A percentile compares a stretch with the other conserved stretches of the same genome.
These are phyloP conservation scores for Tenualosa ilisha DNA, from an alignment of 2,797 vertebrate genomes.

Conservation along the genomic window DNA sequence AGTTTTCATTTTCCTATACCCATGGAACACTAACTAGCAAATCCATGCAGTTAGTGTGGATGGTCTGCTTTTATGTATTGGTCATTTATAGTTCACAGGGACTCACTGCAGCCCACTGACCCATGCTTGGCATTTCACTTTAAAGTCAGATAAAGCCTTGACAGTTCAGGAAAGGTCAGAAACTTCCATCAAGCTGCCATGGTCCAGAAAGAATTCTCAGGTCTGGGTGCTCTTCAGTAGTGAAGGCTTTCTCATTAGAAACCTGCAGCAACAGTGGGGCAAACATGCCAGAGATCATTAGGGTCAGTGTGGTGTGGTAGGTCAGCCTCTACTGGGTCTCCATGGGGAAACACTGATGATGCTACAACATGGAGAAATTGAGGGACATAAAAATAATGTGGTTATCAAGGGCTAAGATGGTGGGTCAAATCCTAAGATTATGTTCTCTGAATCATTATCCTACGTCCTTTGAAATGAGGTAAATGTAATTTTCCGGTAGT, in stretches of 20 bases:
- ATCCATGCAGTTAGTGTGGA: neutral
- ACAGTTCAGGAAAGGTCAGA: neutral
- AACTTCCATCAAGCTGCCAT: neutral
- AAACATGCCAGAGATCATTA: neutral
- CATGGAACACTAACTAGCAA: neutral
- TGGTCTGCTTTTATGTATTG: neutral
- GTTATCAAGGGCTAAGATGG: neutral
- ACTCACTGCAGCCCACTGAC: neutral
- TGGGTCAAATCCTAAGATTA: neutral
- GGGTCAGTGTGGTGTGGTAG: neutral
- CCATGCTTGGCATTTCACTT: conserved; percentile 3
- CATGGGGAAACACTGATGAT: neutral
- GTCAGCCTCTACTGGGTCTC: neutral
- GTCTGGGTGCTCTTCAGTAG: neutral
- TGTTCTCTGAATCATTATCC: neutral
- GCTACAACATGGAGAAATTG: neutral
- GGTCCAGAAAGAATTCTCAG: neutral
- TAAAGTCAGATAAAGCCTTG: conserved; percentile 19
- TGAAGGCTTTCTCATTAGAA: neutral
- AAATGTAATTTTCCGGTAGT: neutral
- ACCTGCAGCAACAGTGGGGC: neutral
- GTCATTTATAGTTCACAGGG: neutral
- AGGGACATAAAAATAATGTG: neutral
- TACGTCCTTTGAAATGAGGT: neutral
- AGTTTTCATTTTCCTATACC: neutral